Conservation (phyloP, 2,888 invertebrate species). For the Lymantria monacha region DNA sequence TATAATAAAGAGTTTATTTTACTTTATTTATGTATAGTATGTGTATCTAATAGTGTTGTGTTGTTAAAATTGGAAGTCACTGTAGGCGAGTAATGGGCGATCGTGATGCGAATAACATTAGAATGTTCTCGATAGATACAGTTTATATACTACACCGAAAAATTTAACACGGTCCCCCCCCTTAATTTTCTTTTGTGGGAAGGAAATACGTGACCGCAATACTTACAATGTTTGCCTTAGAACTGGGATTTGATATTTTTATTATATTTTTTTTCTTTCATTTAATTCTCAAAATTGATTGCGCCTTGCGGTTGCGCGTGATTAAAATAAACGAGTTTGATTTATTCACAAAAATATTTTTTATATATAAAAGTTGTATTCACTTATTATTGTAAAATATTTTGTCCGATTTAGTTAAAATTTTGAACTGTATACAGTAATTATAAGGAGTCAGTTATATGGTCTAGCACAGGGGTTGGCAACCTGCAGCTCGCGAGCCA, state of each 20-base stretch:
- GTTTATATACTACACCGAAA: conserved; percentile 49
- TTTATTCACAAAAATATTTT: no score
- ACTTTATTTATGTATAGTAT: conserved; percentile 20
- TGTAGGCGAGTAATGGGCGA: conserved; percentile 78
- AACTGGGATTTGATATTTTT: conserved; percentile 19
- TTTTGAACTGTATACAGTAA: no score
- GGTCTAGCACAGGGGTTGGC: no score
- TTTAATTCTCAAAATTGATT: not conserved
- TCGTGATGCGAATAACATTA: conserved; percentile 76
- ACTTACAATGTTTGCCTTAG: conserved; percentile 36
- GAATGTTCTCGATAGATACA: conserved; percentile 62
- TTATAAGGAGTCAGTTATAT: no score
- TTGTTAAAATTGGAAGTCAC: conserved; percentile 78
- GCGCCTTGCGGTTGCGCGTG: no score
- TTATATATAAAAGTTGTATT: no score
- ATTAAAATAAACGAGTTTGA: no score
- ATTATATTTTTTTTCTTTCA: conserved; percentile 20
- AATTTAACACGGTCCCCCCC: conserved; percentile 55
- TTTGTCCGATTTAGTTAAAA: no score
- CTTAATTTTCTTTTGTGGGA: conserved; percentile 67
- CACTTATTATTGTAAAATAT: no score
- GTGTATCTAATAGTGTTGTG: conserved; percentile 42
- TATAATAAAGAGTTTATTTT: conserved; percentile 23
- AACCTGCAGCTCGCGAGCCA: no score
- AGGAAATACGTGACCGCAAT: conserved; percentile 57